Conservation (phyloP, 2,113 vertebrate genomes). For the Porphyrio hochstetteri region DNA sequence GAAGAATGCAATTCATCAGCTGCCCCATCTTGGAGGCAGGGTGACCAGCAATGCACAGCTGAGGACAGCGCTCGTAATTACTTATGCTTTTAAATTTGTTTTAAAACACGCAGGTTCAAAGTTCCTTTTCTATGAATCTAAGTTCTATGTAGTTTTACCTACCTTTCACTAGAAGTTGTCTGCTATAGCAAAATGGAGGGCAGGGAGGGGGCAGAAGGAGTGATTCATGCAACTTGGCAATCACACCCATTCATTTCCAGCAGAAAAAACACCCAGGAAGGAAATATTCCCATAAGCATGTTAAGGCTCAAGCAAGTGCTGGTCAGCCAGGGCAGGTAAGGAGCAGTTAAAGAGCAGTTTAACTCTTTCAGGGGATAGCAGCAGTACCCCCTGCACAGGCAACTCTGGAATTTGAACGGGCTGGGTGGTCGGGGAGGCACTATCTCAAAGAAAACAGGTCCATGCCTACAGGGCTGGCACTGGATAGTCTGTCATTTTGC, state of each 20-base stretch:
- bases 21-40: neutral
- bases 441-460: neutral
- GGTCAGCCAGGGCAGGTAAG: too few species aligned
- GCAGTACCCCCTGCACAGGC: neutral
- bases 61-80: neutral
- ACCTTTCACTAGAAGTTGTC: neutral
- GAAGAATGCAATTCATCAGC: neutral
- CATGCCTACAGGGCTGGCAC: too few species aligned
- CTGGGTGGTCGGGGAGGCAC: rapidly evolving
- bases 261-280: neutral
- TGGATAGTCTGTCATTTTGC: neutral
- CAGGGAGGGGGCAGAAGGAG: too few species aligned
- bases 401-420: neutral
- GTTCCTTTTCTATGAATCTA: neutral
- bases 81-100: neutral
- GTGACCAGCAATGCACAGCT: neutral
- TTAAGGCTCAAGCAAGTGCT: neutral
- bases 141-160: neutral
- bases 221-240: neutral
- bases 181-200: neutral
- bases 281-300: rapidly evolving
- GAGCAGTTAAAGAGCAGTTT: neutral
- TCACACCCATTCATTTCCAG: neutral
- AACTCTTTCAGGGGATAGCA: neutral
- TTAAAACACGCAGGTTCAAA: neutral